Evolutionary conservation across 2,113 vertebrate species (phyloP), one percentile per base, ranked within the genome.

Genomic region (Salminus brasiliensis): DNA sequence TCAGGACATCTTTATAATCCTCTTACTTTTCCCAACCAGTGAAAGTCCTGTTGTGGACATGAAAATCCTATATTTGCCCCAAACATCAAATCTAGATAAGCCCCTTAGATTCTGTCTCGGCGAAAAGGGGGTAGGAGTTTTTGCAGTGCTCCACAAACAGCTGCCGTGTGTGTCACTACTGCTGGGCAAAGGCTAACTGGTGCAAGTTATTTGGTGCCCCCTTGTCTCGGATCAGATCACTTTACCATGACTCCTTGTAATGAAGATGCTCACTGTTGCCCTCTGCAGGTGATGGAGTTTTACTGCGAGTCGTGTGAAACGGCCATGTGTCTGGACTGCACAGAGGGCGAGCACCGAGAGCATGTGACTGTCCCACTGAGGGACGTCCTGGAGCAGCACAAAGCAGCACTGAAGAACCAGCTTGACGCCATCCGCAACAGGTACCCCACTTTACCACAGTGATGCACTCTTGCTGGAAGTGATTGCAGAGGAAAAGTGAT

Each of bases 251-350:
- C 34, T 30, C 34, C 16, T 16, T 23, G 43, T 59, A 27, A 45
- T 23, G 5, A 13, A 34, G 25, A 49, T 75, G 34, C 52, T 67
- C 57, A 83, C 65, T 89, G 87, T 77, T 87, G 72, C 85, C 81
- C 87, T 55, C 74, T 85, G 75, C 91, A 98, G 97, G 95, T 93
- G 85, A 97, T 98, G 97, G 97, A 98, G 92, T 96, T 96, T 82
- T 98, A 98, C 92, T 98, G 97, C 13, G 96, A 97, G 87, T 93
- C 96, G 0, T 98, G 97, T 65, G 97, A 98, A 92, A 98, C 97
- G 0, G 97, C 97, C 82, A 97, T 98, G 96, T 98, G 97, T 65
- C 87, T 93, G 1, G 97, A 98, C 72, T 98, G 97, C 77, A 96
- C 96, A 0, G 95, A 93, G 27, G 95, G 94, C 0, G 97, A 98